Evolutionary conservation across 2,888 invertebrate species (phyloP).

Genomic region (Synergus gifuensis): DNA sequence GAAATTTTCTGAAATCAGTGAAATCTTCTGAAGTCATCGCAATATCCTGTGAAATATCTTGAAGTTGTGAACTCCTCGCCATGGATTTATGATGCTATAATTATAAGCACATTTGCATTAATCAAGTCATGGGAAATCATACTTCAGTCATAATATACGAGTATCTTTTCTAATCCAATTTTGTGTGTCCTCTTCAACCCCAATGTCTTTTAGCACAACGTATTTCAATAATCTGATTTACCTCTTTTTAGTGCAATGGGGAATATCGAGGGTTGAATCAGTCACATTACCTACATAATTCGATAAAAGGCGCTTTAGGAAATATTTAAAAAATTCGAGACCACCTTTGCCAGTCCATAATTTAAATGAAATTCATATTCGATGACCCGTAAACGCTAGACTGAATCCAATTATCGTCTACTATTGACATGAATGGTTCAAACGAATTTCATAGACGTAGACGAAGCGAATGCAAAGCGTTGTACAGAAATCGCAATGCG

Average conservation of each 20-base stretch:
- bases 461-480: slow-evolving; percentile 19
- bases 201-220: neutral
- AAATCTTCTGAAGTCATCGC: too few species aligned
- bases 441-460: too few species aligned
- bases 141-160: neutral
- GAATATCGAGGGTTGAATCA: neutral
- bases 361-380: neutral
- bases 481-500: slow-evolving; percentile 52
- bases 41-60: too few species aligned
- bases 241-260: neutral
- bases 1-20: too few species aligned
- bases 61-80: too few species aligned
- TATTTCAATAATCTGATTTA: neutral
- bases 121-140: neutral
- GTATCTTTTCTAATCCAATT: neutral
- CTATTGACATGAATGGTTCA: neutral
- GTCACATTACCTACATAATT: neutral
- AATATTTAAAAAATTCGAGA: neutral
- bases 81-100: too few species aligned
- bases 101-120: neutral
- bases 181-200: neutral
- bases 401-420: neutral
- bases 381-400: neutral
- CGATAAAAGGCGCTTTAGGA: neutral
- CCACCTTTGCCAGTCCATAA: neutral